Evolutionary conservation across 2,797 vertebrate genomes (phyloP).

Genomic region (Crocidura indochinensis): DNA sequence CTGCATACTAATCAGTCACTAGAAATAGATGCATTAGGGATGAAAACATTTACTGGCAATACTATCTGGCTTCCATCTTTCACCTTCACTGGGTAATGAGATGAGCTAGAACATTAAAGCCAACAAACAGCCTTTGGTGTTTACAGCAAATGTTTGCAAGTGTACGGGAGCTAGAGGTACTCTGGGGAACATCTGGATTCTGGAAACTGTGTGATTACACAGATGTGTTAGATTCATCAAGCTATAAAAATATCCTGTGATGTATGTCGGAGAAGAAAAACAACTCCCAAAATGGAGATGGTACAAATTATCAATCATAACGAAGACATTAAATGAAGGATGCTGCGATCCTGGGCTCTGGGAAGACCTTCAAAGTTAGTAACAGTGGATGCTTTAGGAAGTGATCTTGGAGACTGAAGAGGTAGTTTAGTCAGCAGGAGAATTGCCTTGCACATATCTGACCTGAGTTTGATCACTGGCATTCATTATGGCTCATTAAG

Average conservation of each 20-base stretch:
- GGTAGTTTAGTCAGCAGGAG: too few relatives aligned
- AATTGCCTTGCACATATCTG: background rate
- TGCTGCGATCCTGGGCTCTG: conserved; percentile 51
- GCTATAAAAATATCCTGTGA: conserved; percentile 90
- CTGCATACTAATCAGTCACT: conserved; percentile 88
- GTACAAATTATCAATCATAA: conserved; percentile 86
- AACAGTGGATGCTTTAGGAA: background rate
- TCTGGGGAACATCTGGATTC: conserved; percentile 91
- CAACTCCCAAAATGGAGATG: conserved; percentile 80
- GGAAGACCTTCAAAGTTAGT: conserved; percentile 68
- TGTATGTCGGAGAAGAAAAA: conserved; percentile 87
- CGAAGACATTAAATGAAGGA: conserved; percentile 77
- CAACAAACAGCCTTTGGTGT: conserved; percentile 91
- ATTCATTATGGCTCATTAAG: too few relatives aligned
- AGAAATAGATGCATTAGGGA: conserved; percentile 86
- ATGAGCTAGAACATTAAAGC: conserved; percentile 91
- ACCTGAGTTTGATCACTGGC: too few relatives aligned
- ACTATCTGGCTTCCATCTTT: conserved; percentile 87
- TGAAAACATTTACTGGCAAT: conserved; percentile 89
- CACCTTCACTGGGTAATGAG: conserved; percentile 91
- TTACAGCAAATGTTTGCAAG: conserved; percentile 91
- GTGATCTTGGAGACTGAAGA: background rate
- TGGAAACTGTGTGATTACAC: conserved; percentile 90
- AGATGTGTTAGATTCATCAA: conserved; percentile 91
- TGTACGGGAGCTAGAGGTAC: conserved; percentile 89